A percentile compares a stretch with the other conserved stretches of the same genome.
Conservation (phyloP, 1,140 invertebrate species). For the Drosophila insularis region DNA sequence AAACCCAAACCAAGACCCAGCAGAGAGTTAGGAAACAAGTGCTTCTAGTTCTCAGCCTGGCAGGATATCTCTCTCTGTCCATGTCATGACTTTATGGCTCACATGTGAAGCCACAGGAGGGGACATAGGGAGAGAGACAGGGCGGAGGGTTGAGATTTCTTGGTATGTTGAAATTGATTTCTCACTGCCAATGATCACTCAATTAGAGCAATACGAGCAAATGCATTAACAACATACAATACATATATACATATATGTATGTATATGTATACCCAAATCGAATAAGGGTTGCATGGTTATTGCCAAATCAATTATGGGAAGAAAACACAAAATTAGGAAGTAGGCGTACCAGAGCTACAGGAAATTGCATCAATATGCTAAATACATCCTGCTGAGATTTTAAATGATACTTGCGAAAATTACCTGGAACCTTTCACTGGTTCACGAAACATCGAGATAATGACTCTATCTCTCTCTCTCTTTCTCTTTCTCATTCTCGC, state of each 20-base stretch:
- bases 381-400: slow-evolving; percentile 26
- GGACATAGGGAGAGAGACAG: slow-evolving; percentile 1
- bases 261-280: slow-evolving; percentile 40
- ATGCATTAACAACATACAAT: slow-evolving; percentile 30
- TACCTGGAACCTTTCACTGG: no score
- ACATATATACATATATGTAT: slow-evolving; percentile 17
- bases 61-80: slow-evolving; percentile 25
- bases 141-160: slow-evolving; percentile 6
- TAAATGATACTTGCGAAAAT: slow-evolving; percentile 9
- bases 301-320: slow-evolving; percentile 34
- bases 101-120: slow-evolving; percentile 26
- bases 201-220: slow-evolving; percentile 59
- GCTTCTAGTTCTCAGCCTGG: slow-evolving; percentile 46
- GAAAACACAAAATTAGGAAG: not conserved
- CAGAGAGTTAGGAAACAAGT: slow-evolving; percentile 45
- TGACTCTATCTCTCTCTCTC: no score
- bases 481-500: not conserved
- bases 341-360: slow-evolving; percentile 10
- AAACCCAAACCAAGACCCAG: no score
- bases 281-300: slow-evolving; percentile 35
- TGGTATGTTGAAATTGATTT: slow-evolving; percentile 19
- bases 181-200: slow-evolving; percentile 54
- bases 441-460: no score
- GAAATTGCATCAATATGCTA: slow-evolving; percentile 21
- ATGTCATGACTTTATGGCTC: slow-evolving; percentile 48